phyloP scores from a whole-genome alignment of 1,140 invertebrate species.

The Telenomus remus region DNA sequence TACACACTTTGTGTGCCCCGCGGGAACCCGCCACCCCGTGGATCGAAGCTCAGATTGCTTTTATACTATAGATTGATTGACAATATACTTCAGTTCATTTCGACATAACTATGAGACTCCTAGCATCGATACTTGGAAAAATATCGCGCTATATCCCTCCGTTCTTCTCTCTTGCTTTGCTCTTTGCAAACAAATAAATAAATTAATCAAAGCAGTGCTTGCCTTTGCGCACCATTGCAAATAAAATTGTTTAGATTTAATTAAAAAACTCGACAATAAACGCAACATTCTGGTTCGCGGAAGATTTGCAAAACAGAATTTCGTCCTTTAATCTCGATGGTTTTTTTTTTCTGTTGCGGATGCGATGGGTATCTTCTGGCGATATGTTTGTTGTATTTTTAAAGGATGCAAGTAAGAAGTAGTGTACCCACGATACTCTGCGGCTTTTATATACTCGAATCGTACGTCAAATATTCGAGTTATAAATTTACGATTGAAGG shows the following conservation, averaged over 20 bases:
- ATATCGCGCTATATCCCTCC: constrained; percentile 26
- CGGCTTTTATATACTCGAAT: constrained; percentile 20
- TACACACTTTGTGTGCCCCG: constrained; percentile 66
- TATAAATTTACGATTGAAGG: constrained; percentile 35
- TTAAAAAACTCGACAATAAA: too few relatives aligned
- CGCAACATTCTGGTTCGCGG: too few relatives aligned
- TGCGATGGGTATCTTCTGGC: too few relatives aligned
- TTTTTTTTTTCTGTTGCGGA: too few relatives aligned
- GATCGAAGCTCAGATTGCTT: constrained; percentile 75
- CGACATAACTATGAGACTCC: constrained; percentile 68
- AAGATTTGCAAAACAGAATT: too few relatives aligned
- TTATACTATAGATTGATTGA: constrained; percentile 75
- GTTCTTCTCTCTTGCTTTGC: constrained; percentile 9
- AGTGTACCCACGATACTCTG: constrained; percentile 25
- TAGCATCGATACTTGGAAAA: constrained; percentile 46
- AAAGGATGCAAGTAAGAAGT: constrained; percentile 37
- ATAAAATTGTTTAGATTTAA: too few relatives aligned
- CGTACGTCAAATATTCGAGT: constrained; percentile 33
- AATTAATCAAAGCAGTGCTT: background rate
- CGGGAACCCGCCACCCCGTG: constrained; percentile 71
- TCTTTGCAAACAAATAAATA: background rate
- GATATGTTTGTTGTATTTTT: constrained; percentile 18
- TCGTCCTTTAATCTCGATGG: too few relatives aligned
- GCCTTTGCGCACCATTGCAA: background rate
- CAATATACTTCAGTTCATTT: constrained; percentile 74